Evolutionary conservation across 2,797 vertebrate species (phyloP).

Genomic region (Macroramphosus scolopax): DNA sequence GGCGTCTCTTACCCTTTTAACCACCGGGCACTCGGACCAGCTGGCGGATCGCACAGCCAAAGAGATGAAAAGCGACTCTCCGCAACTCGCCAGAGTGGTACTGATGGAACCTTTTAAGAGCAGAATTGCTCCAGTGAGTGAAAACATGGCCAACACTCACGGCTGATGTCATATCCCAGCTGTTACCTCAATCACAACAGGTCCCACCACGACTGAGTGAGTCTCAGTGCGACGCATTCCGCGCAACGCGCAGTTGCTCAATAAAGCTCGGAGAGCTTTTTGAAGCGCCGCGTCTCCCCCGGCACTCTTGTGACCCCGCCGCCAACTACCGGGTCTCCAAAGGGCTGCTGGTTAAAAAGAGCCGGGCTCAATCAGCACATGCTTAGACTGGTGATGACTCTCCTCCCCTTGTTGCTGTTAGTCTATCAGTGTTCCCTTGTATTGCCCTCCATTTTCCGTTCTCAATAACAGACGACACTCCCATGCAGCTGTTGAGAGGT

Average conservation of each 20-base stretch:
- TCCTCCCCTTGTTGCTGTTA: slow-evolving; percentile 74
- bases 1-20: slow-evolving; percentile 59
- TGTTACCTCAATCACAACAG: slow-evolving; percentile 77
- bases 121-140: slow-evolving; percentile 76
- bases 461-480: slow-evolving; percentile 68
- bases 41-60: slow-evolving; percentile 72
- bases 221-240: slow-evolving; percentile 63
- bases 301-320: slow-evolving; percentile 63
- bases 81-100: slow-evolving; percentile 73
- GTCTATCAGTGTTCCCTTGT: slow-evolving; percentile 78
- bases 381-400: slow-evolving; percentile 76
- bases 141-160: slow-evolving; percentile 77
- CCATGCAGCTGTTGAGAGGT: slow-evolving; percentile 79
- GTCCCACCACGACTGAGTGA: slow-evolving; percentile 62
- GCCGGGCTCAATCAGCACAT: slow-evolving; percentile 78
- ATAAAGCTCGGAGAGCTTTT: slow-evolving; percentile 58
- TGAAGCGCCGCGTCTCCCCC: slow-evolving; percentile 59
- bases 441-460: slow-evolving; percentile 69
- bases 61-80: slow-evolving; percentile 80
- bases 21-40: slow-evolving; percentile 67
- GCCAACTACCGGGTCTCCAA: slow-evolving; percentile 59
- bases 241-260: slow-evolving; percentile 59
- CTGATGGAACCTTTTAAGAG: slow-evolving; percentile 85
- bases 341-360: slow-evolving; percentile 72
- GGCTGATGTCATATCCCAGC: slow-evolving; percentile 85